Conservation (phyloP, 2,797 vertebrate genomes). For the Karalla daura region DNA sequence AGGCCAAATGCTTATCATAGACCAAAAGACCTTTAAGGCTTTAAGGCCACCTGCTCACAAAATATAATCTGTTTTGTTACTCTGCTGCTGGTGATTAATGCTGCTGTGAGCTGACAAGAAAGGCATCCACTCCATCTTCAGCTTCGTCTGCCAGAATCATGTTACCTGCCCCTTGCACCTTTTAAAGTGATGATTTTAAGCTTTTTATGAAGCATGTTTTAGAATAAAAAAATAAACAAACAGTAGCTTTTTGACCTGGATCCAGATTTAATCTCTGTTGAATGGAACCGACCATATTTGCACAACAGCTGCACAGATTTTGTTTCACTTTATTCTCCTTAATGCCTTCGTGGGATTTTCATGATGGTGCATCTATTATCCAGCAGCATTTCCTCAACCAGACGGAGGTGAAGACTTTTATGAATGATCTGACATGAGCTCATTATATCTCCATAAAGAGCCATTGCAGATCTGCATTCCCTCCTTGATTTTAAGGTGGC, state of each 20-base stretch:
- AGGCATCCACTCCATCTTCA: conserved; percentile 59
- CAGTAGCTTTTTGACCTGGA: neutral
- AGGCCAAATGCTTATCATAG: conserved; percentile 81
- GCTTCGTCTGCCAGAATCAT: conserved; percentile 32
- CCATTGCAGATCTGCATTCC: conserved; percentile 57
- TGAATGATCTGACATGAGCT: conserved; percentile 48
- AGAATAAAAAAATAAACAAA: neutral
- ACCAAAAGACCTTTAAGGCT: conserved; percentile 83
- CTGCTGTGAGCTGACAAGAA: conserved; percentile 60
- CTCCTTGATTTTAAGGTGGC: conserved; percentile 74
- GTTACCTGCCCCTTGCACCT: conserved; percentile 27
- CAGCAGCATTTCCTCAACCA: neutral
- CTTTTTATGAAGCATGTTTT: conserved; percentile 13
- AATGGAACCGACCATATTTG: neutral
- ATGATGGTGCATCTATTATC: neutral
- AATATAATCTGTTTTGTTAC: conserved; percentile 77
- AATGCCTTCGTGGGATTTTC: neutral
- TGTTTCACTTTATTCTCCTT: neutral
- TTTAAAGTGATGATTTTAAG: conserved; percentile 7
- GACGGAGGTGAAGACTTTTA: conserved; percentile 11
- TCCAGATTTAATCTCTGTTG: neutral
- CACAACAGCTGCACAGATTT: neutral
- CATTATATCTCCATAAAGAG: conserved; percentile 59
- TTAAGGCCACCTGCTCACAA: conserved; percentile 79
- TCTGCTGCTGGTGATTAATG: conserved; percentile 74